Evolutionary conservation across 2,888 invertebrate species (phyloP).

Genomic region (Nesidiocoris tenuis): DNA sequence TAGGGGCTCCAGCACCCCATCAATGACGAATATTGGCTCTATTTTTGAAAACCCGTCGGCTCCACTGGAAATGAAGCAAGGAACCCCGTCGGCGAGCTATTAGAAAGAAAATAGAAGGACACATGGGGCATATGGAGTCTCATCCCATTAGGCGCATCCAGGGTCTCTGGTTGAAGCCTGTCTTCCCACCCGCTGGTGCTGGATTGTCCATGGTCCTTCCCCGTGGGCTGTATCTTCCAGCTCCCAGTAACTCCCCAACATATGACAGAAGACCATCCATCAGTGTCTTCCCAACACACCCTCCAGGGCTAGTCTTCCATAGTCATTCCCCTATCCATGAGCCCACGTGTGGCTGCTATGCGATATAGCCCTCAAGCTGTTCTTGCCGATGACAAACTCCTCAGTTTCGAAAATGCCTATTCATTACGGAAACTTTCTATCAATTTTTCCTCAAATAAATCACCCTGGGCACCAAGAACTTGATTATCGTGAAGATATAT

Average conservation of each 20-base stretch:
- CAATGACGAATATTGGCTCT: neutral
- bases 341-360: too few relatives aligned
- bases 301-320: too few relatives aligned
- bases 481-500: too few relatives aligned
- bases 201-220: neutral
- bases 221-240: neutral
- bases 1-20: too few relatives aligned
- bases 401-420: too few relatives aligned
- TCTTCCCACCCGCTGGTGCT: neutral
- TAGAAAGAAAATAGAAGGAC: neutral
- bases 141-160: neutral
- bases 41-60: neutral
- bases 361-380: too few relatives aligned
- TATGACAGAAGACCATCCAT: neutral
- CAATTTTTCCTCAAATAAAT: too few relatives aligned
- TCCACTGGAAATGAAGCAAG: neutral
- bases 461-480: too few relatives aligned
- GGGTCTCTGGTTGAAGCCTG: neutral
- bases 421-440: too few relatives aligned
- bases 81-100: neutral
- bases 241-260: neutral
- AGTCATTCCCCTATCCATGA: too few relatives aligned
- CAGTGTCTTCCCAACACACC: neutral
- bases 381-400: too few relatives aligned
- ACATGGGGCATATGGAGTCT: neutral